Evolutionary conservation across 2,113 vertebrate genomes (phyloP).

Genomic region (Cercocebus atys): DNA sequence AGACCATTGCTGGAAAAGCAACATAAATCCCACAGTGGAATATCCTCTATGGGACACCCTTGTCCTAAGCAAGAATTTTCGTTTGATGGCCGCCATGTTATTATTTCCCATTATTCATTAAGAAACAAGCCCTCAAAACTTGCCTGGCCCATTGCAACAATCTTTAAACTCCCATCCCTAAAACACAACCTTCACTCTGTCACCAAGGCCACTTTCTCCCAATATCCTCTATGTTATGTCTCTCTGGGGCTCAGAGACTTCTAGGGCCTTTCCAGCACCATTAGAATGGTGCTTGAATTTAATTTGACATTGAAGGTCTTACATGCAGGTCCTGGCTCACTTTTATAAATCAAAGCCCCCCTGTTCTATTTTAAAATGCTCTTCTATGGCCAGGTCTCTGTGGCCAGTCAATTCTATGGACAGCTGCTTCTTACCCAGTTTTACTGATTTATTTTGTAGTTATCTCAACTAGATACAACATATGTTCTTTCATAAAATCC

Average conservation of each 20-base stretch:
- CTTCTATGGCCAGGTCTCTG: background rate
- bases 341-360: background rate
- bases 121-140: background rate
- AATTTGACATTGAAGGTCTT: background rate
- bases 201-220: background rate
- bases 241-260: background rate
- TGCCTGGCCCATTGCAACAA: background rate
- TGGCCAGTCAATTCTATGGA: background rate
- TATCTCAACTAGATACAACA: background rate
- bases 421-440: background rate
- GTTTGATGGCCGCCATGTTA: background rate
- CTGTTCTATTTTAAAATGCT: background rate
- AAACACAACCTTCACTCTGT: background rate
- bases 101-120: background rate
- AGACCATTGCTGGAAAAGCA: background rate
- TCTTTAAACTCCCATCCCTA: background rate
- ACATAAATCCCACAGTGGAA: background rate
- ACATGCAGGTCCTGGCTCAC: background rate
- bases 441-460: background rate
- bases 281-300: background rate
- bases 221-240: background rate
- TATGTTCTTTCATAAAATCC: background rate
- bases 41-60: background rate
- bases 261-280: background rate
- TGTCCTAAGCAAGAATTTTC: background rate